These are phyloP conservation scores for Gymnobelideus leadbeateri DNA, from an alignment of 2,113 vertebrate species.

Conservation along the genomic window DNA sequence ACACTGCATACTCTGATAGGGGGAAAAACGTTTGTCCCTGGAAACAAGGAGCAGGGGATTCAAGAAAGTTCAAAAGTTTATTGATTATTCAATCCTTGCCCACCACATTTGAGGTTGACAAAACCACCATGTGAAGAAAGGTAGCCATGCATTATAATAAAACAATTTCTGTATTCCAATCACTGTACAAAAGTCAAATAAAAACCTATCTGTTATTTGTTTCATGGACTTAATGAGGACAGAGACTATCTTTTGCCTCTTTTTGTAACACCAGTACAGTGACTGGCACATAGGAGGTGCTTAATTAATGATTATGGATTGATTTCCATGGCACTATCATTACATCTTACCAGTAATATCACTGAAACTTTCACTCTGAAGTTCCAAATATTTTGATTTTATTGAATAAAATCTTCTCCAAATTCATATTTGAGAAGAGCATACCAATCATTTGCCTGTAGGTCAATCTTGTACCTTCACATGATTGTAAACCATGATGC, in stretches of 20 bases:
- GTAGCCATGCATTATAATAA: constrained; percentile 36
- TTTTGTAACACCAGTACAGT: background rate
- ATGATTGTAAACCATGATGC: background rate
- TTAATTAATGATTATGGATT: background rate
- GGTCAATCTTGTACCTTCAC: constrained; percentile 38
- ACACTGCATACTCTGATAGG: constrained; percentile 70
- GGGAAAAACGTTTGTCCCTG: constrained; percentile 57
- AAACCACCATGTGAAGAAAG: constrained; percentile 54
- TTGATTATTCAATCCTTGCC: constrained; percentile 45
- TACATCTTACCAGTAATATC: constrained; percentile 74
- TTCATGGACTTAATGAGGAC: constrained; percentile 67
- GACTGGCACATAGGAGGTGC: background rate
- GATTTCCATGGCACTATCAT: constrained; percentile 64
- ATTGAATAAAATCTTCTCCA: constrained; percentile 45
- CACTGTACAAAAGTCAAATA: constrained; percentile 72
- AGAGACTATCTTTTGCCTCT: background rate
- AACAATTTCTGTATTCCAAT: constrained; percentile 56
- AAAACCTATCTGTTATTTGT: constrained; percentile 77
- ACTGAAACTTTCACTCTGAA: constrained; percentile 64
- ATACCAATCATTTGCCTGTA: constrained; percentile 50
- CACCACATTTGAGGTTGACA: constrained; percentile 36
- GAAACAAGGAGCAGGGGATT: constrained; percentile 66
- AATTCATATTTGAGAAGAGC: constrained; percentile 63
- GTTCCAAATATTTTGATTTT: constrained; percentile 75
- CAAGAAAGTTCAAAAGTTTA: constrained; percentile 56